Base-by-base conservation (phyloP, 1,140 invertebrate species). In the Melipona quadrifasciata region DNA sequence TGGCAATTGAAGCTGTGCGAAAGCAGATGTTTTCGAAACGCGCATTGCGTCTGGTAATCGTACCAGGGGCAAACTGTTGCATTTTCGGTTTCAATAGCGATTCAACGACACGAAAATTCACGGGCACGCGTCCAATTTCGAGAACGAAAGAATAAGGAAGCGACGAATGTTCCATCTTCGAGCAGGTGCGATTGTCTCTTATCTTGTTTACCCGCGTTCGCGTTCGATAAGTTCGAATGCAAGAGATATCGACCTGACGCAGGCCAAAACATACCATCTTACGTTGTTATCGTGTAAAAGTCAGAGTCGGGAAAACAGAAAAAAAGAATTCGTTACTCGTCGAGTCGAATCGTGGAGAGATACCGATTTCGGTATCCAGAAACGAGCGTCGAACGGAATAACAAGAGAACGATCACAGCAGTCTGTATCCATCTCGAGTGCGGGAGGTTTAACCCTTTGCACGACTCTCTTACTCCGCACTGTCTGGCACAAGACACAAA, bases 361-460 rank as follows among this genome's bases (percentile, higher is more conserved):
- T 27, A 5, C 47, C 21, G 21, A 70, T 47, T 17, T 71, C 6
- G 6, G 12, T 47, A n/a, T 4, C 39, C 21, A 17, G 24, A 71
- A 47, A 71, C 11, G 68, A 16, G 47, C 12, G 11, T 39, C 1
- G 17, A 53, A 24, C 58, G 19, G 27, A 51, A 34, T 19, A 31
- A 57, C 31, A 27, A 71, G 31, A 51, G 31, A 70, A 51, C 39
- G 19, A 16, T 47, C 2, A 34, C 31, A 1, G 24, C 24, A 47
- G 12, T 39, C 6, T 57, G 34, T n/a, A 8, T 21, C 24, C 21
- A 47, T n/a, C 31, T 64, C n/a, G 58, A 6, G 75, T 61, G 55
- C 67, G 16, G 39, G 39, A 80, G 67, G 51, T 24, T 82, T 76
- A 76, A 82, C 80, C 80, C 80, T 79, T 84, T 79, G 75, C 75